Conservation (phyloP, 2,113 vertebrate species). For the Cygnus atratus region DNA sequence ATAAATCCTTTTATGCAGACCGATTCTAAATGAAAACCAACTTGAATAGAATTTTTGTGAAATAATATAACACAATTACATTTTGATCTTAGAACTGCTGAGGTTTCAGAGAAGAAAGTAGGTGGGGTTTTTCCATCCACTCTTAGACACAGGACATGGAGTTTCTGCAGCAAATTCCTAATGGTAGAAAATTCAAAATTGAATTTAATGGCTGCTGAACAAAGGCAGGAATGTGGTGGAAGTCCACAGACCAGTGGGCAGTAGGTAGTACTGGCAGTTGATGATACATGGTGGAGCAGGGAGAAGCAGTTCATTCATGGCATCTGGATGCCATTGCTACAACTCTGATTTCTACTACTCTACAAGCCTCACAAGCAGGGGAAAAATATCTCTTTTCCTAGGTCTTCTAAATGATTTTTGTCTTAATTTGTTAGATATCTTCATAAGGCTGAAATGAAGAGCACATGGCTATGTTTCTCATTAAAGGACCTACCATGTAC, state of each 20-base stretch:
- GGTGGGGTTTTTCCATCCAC: not conserved
- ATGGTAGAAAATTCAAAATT: not conserved
- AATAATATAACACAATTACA: not conserved
- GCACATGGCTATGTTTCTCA: not conserved
- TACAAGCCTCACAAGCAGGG: not conserved
- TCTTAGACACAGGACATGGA: not conserved
- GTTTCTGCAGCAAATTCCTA: not conserved
- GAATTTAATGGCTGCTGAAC: not conserved
- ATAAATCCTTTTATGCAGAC: fast-evolving
- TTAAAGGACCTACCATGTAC: not conserved
- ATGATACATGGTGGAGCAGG: not conserved
- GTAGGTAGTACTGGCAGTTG: not conserved
- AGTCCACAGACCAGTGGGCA: not conserved
- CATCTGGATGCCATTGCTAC: not conserved
- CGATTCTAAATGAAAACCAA: not conserved
- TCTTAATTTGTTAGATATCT: not conserved
- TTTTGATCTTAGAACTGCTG: not conserved
- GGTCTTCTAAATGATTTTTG: not conserved
- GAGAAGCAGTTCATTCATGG: not conserved
- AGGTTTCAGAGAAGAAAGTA: not conserved
- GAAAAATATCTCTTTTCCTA: not conserved
- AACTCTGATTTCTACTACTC: not conserved
- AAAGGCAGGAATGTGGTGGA: not conserved
- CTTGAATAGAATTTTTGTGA: not conserved
- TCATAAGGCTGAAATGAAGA: not conserved